Evolutionary conservation across 2,888 invertebrate species (phyloP).

Genomic region (Caenorhabditis sp.): DNA sequence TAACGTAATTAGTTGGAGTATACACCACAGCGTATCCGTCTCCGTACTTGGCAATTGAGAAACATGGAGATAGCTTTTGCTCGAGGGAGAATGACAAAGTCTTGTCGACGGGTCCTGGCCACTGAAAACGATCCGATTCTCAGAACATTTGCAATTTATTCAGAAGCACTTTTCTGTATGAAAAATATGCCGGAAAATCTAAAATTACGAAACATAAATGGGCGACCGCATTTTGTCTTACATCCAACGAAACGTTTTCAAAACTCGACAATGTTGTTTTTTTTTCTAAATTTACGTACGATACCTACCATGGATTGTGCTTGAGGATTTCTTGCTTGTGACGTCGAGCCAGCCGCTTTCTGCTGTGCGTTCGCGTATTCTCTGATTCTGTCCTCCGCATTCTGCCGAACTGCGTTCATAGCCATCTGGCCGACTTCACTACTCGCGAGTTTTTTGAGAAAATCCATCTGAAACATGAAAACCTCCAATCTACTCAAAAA

Average conservation of each 20-base stretch:
- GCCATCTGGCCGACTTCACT: conserved; percentile 37
- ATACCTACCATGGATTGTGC: conserved; percentile 17
- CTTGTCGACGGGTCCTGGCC: conserved; percentile 37
- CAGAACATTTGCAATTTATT: not conserved
- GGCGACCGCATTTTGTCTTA: not conserved
- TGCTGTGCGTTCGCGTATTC: conserved; percentile 12
- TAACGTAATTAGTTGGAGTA: conserved; percentile 22
- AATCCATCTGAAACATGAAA: conserved; percentile 23
- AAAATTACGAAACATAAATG: not conserved
- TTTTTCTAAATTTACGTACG: not conserved
- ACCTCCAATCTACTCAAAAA: not conserved
- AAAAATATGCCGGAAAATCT: no score
- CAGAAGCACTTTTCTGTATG: no score
- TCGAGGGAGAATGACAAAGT: not conserved
- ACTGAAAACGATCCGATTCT: conserved; percentile 6
- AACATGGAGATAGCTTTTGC: conserved; percentile 1
- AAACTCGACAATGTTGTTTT: not conserved
- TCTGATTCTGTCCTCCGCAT: conserved; percentile 23
- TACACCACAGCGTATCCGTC: conserved; percentile 35
- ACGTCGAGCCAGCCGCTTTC: conserved; percentile 1
- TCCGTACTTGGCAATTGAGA: conserved; percentile 17
- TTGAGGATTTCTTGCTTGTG: conserved; percentile 14
- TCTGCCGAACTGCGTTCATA: conserved; percentile 24
- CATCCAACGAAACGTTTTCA: no score
- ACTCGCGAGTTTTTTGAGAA: conserved; percentile 33